Base-by-base conservation (phyloP, 2,888 invertebrate genomes). In the Cremastinae sp. region DNA sequence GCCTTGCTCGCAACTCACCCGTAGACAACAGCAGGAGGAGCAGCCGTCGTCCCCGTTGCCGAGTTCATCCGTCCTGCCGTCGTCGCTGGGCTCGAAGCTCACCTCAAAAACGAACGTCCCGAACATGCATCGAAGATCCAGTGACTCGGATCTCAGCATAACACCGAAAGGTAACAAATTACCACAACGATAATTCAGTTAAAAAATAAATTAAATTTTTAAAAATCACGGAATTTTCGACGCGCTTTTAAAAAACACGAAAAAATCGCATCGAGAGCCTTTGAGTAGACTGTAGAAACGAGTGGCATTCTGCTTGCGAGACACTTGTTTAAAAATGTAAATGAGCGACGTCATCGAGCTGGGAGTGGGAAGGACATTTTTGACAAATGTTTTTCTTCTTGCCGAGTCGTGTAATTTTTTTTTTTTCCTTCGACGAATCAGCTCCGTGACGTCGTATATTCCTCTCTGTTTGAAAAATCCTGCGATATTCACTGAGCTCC, bases 131-230 rank as follows among this genome's bases (percentile, higher is more conserved):
- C 92, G 97, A 64, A 91, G 97, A 81, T 97, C 97, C 2, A 97
- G 97, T 1, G 98, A 98, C 90, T 97, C 98, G 0, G 98, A 98
- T 90, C 91, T 97, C 81, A 97, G 96, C 91, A 94, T 97, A 58
- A 96, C 97, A 9, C 97, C 97, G 2, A 97, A 97, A 95, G 97
- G 98, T 97, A 91, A 90, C 88, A 77, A 74, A 49, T 66, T 12
- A 9, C 4, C 5, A n/a, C n/a, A n/a, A n/a, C n/a, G n/a, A n/a
- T n/a, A n/a, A n/a, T n/a, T n/a, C n/a, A n/a, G n/a, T 61, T 0
- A 1, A 45, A 18, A 7, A 22, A 28, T 3, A 5, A 2, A 5
- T 28, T 28, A 28, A 28, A 28, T n/a, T n/a, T n/a, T n/a, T n/a
- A 12, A 56, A 55, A 35, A 9, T 55, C 66, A 56, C 35, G 47